Conservation (phyloP, 2,797 vertebrate genomes). For the Carcharodon carcharias region DNA sequence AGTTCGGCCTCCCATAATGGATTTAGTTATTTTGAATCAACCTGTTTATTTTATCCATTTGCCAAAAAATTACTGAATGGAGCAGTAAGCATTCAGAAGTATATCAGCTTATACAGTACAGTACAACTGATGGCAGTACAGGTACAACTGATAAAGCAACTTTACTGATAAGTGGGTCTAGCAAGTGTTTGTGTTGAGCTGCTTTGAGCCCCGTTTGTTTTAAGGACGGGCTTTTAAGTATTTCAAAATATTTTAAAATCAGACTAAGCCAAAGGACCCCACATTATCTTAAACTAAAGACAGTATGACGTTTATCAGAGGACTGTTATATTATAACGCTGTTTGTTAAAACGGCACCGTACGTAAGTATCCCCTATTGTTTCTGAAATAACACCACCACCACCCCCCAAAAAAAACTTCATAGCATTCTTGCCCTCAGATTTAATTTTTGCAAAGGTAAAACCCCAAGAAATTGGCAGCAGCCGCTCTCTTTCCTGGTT, state of each 20-base stretch:
- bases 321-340: background rate
- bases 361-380: background rate
- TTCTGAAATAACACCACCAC: background rate
- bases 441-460: background rate
- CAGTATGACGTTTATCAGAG: no score
- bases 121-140: constrained; percentile 9
- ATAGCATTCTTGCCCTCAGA: background rate
- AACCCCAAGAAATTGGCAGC: background rate
- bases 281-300: background rate
- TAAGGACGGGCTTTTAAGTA: constrained; percentile 39
- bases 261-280: background rate
- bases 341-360: background rate
- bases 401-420: background rate
- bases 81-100: no score
- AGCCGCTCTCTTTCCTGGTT: no score
- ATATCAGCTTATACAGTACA: background rate
- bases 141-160: constrained; percentile 37
- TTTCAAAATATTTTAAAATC: background rate
- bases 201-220: constrained; percentile 43
- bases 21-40: background rate
- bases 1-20: no score
- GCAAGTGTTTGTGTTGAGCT: constrained; percentile 42
- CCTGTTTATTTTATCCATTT: background rate
- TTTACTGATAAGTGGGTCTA: constrained; percentile 10
- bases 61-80: background rate